Percentiles rank a stretch among this genome's conserved stretches.
These are phyloP conservation scores for Ophion ventricosus DNA, from an alignment of 2,888 invertebrate genomes.

Conservation along the genomic window DNA sequence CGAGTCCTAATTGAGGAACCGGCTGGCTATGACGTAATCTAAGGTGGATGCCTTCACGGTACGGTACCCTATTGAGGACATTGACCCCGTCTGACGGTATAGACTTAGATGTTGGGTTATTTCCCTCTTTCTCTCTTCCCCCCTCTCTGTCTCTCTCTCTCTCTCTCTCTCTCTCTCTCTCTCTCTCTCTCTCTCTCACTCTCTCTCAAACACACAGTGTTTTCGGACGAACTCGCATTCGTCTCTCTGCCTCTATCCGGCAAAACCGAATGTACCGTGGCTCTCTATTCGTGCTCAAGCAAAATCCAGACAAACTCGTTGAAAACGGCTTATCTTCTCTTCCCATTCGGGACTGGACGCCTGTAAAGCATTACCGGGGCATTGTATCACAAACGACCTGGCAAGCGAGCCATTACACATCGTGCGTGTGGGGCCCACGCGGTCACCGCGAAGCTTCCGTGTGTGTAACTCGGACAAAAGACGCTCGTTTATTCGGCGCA, in stretches of 20 bases:
- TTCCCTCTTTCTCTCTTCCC: slow-evolving; percentile 23
- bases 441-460: slow-evolving; percentile 54
- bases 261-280: slow-evolving; percentile 30
- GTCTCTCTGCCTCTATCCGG: slow-evolving; percentile 39
- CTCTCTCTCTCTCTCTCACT: neutral
- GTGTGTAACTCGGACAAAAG: slow-evolving; percentile 51
- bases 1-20: slow-evolving; percentile 64
- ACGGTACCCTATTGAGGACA: slow-evolving; percentile 69
- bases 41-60: slow-evolving; percentile 70
- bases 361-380: slow-evolving; percentile 54
- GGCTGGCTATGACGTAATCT: slow-evolving; percentile 74
- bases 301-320: slow-evolving; percentile 62
- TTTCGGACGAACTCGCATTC: slow-evolving; percentile 9
- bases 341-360: slow-evolving; percentile 39
- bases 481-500: slow-evolving; percentile 57
- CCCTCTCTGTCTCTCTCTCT: slow-evolving; percentile 27
- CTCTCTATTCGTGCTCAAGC: slow-evolving; percentile 42
- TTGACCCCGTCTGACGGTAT: slow-evolving; percentile 73
- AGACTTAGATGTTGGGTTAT: slow-evolving; percentile 66
- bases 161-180: slow-evolving; percentile 30
- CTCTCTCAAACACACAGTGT: slow-evolving; percentile 28
- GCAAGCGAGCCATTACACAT: slow-evolving; percentile 50
- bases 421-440: slow-evolving; percentile 54
- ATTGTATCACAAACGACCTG: slow-evolving; percentile 62
- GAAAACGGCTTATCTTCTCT: slow-evolving; percentile 61